These are phyloP conservation scores for Plectropomus leopardus DNA, from an alignment of 2,113 vertebrate species.

Conservation along the genomic window DNA sequence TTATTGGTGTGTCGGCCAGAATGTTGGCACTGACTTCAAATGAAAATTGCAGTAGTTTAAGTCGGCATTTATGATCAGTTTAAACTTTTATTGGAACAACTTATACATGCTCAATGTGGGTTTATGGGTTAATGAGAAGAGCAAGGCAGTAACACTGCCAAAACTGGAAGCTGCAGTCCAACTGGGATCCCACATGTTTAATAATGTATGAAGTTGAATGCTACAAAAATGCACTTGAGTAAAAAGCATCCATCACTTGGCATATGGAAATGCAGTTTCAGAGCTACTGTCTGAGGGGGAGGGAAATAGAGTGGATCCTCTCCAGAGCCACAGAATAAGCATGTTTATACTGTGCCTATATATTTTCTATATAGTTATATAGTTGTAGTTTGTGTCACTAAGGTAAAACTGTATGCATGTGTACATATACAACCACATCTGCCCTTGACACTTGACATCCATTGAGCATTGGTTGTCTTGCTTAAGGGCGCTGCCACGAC, in stretches of 20 bases:
- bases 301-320: background rate
- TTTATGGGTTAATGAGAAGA: constrained; percentile 14
- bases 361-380: background rate
- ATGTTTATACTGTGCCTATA: background rate
- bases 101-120: background rate
- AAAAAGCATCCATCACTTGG: background rate
- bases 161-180: background rate
- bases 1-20: background rate
- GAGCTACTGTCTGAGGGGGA: background rate
- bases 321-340: no score
- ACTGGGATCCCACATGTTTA: constrained; percentile 12
- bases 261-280: constrained; percentile 11
- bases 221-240: constrained; percentile 3
- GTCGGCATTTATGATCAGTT: background rate
- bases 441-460: background rate
- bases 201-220: constrained; percentile 34
- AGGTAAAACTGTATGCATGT: background rate
- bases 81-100: constrained; percentile 25
- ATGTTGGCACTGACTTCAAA: background rate
- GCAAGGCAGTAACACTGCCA: background rate
- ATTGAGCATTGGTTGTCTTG: constrained; percentile 2
- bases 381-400: background rate
- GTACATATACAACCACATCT: background rate
- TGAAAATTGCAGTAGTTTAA: constrained; percentile 2
- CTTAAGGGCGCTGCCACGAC: background rate